A percentile compares a stretch with the other conserved stretches of the same genome.
Evolutionary conservation across 1,140 invertebrate genomes (phyloP).

Genomic region (Pinna nobilis): DNA sequence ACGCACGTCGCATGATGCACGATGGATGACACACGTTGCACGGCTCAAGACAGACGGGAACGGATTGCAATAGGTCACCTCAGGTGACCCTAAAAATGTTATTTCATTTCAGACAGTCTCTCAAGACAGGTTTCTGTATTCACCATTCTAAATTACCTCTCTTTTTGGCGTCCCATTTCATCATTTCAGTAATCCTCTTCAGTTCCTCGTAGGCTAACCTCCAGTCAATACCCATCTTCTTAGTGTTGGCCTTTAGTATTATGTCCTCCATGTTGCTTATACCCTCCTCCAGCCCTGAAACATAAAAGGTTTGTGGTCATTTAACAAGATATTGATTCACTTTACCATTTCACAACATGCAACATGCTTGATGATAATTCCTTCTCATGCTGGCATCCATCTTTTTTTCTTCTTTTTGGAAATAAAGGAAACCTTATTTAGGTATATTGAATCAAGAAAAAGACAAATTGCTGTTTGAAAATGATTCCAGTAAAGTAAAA

Average conservation of each 20-base stretch:
- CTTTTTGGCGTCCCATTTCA: constrained; percentile 45
- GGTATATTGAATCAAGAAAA: no score
- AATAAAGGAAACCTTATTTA: no score
- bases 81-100: no score
- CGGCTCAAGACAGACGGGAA: no score
- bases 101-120: background rate
- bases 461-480: no score
- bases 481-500: no score
- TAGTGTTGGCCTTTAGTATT: constrained; percentile 50
- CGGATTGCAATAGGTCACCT: no score
- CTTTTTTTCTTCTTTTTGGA: no score
- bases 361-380: no score
- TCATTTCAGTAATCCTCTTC: constrained; percentile 44
- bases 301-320: background rate
- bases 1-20: no score
- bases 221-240: constrained; percentile 65
- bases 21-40: no score
- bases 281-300: constrained; percentile 60
- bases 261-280: constrained; percentile 63
- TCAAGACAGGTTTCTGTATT: background rate
- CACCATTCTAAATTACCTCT: constrained; percentile 13
- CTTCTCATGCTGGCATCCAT: no score
- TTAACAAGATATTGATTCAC: background rate
- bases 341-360: background rate
- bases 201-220: constrained; percentile 65